phyloP scores from a whole-genome alignment of 2,797 vertebrate species.

The Natrix natrix region DNA sequence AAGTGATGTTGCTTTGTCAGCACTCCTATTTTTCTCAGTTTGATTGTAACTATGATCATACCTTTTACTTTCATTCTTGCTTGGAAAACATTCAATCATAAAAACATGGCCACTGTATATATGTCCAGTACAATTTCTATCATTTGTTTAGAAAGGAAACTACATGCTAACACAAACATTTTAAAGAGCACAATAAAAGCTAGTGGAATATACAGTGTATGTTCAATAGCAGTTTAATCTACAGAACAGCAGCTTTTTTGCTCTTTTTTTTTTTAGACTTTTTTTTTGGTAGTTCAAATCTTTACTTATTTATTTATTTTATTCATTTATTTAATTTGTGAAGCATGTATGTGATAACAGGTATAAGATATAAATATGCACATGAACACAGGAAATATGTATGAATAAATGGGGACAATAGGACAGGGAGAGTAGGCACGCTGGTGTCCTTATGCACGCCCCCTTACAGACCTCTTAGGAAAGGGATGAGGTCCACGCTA shows the following conservation, averaged over 20 bases:
- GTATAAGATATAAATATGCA: no score
- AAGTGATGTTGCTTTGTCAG: background rate
- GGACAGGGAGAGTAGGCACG: no score
- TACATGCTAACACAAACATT: background rate
- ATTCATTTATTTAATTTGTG: no score
- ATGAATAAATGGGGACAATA: no score
- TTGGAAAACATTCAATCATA: background rate
- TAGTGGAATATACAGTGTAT: background rate
- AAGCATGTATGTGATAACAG: no score
- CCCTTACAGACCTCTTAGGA: no score
- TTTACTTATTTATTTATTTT: no score
- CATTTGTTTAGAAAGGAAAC: background rate
- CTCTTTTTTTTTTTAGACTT: background rate
- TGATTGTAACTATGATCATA: background rate
- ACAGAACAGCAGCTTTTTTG: background rate
- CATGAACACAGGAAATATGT: no score
- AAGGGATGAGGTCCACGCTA: no score
- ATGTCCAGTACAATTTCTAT: background rate
- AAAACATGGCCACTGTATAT: background rate
- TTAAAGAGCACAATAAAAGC: background rate
- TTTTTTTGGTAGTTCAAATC: no score
- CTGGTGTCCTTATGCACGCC: no score
- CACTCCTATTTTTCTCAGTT: background rate
- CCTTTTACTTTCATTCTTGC: background rate
- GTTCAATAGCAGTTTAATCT: background rate